Base-by-base conservation (phyloP, 2,113 vertebrate genomes). In the Larimichthys polyactis region DNA sequence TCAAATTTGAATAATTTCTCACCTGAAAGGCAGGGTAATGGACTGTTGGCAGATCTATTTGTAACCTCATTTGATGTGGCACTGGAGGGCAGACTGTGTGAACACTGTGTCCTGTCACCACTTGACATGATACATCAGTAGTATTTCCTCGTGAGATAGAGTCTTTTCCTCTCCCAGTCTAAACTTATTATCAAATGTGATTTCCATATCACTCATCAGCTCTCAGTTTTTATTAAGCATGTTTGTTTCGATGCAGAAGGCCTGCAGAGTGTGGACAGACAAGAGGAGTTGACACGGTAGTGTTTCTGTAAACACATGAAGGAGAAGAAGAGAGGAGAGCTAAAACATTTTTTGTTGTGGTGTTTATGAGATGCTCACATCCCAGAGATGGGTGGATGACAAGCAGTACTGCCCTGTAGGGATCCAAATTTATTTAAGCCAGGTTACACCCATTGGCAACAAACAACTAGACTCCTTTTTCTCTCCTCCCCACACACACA, bases 361-460 rank as follows among this genome's bases (percentile, higher is more conserved):
- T 66, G 75, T 86, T 90, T 86, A 80, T 15, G 19, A 66, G 72
- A 66, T 72, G 64, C 76, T 22, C 44, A 76, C 63, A 65, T 86
- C 73, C 52, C 75, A 87, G 55, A 48, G 51, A 65, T 52, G 86
- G 83, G 90, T 76, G 84, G 74, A 88, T 76, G 84, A 75, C 69
- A 76, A 81, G 69, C 71, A 24, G 60, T 17, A 69, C 71, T 86
- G 75, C 86, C 90, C 88, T 75, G 73, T 75, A 79, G 90, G 79
- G 88, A 94, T 91, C 67, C 52, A 81, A 90, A 90, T 93, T 90
- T 92, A 94, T 90, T 75, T 85, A 90, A 91, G 82, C 67, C 82
- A 65, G 79, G 90, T 86, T 87, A 90, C 91, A 87, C 88, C 93
- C 90, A 84, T 49, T 81, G 75, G 79, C 81, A 88, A 71, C 68